These are phyloP conservation scores for Colistium nudipinnis DNA, from an alignment of 2,113 vertebrate genomes.

Conservation along the genomic window DNA sequence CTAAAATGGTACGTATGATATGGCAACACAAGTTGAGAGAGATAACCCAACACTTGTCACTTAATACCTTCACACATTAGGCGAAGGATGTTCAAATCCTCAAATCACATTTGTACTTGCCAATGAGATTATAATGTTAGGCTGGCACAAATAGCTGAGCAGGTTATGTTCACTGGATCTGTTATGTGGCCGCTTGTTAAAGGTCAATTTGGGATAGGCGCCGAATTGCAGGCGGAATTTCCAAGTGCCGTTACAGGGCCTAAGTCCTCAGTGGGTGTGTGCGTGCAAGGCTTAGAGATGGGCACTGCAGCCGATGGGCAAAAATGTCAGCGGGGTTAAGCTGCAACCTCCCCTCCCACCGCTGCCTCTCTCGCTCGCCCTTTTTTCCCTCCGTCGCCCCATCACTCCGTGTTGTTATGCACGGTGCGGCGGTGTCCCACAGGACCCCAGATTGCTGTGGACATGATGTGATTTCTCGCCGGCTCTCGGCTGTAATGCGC, in stretches of 20 bases:
- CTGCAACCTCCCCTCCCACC: slow-evolving; percentile 18
- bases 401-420: slow-evolving; percentile 56
- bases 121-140: slow-evolving; percentile 37
- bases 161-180: slow-evolving; percentile 38
- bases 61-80: slow-evolving; percentile 50
- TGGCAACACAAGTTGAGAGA: background rate
- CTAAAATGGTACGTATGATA: background rate
- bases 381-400: slow-evolving; percentile 35
- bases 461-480: slow-evolving; percentile 65
- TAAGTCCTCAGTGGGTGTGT: slow-evolving; percentile 32
- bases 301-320: slow-evolving; percentile 49
- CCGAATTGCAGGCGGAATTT: slow-evolving; percentile 53
- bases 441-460: slow-evolving; percentile 52
- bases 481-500: slow-evolving; percentile 52
- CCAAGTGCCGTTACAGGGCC: slow-evolving; percentile 39
- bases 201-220: slow-evolving; percentile 52
- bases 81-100: slow-evolving; percentile 7
- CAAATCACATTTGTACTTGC: slow-evolving; percentile 44
- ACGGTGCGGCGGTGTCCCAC: slow-evolving; percentile 40
- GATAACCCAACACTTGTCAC: background rate
- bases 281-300: slow-evolving; percentile 44
- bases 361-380: slow-evolving; percentile 22
- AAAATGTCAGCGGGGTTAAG: slow-evolving; percentile 66
- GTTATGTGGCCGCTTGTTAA: slow-evolving; percentile 32
- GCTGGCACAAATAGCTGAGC: slow-evolving; percentile 43